A percentile compares a stretch with the other conserved stretches of the same genome.
These are phyloP conservation scores for Tipula lateralis DNA, from an alignment of 2,888 invertebrate species.

Conservation along the genomic window DNA sequence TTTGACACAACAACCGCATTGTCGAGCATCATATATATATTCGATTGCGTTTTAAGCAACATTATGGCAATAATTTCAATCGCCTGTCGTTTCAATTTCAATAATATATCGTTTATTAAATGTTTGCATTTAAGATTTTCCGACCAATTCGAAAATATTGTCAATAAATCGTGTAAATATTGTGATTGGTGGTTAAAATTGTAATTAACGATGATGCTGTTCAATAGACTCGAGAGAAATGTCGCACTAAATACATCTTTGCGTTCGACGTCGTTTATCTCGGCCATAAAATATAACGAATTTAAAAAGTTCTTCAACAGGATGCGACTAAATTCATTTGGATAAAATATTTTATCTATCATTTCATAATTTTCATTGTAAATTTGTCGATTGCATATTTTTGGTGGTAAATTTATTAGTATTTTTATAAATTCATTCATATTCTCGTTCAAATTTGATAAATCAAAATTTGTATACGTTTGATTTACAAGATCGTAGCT, in stretches of 20 bases:
- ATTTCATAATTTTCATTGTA: slow-evolving; percentile 48
- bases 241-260: slow-evolving; percentile 42
- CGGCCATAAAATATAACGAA: slow-evolving; percentile 57
- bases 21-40: slow-evolving; percentile 47
- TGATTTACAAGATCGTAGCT: slow-evolving; percentile 12
- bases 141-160: slow-evolving; percentile 52
- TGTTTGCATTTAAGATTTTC: slow-evolving; percentile 43
- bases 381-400: slow-evolving; percentile 61
- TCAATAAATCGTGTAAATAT: slow-evolving; percentile 52
- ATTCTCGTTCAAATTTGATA: slow-evolving; percentile 32
- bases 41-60: slow-evolving; percentile 53
- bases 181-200: slow-evolving; percentile 50
- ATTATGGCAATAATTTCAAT: slow-evolving; percentile 56
- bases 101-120: slow-evolving; percentile 53
- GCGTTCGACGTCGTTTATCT: slow-evolving; percentile 39
- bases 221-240: slow-evolving; percentile 55
- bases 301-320: slow-evolving; percentile 59
- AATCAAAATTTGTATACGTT: slow-evolving; percentile 34
- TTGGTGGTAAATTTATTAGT: slow-evolving; percentile 62
- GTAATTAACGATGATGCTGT: slow-evolving; percentile 58
- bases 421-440: slow-evolving; percentile 58
- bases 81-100: slow-evolving; percentile 55
- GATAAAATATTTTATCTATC: slow-evolving; percentile 54
- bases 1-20: slow-evolving; percentile 51
- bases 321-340: slow-evolving; percentile 55